Percentiles rank a stretch among this genome's conserved stretches.
These are phyloP conservation scores for Bugula neritina DNA, from an alignment of 2,888 invertebrate genomes.

Conservation along the genomic window DNA sequence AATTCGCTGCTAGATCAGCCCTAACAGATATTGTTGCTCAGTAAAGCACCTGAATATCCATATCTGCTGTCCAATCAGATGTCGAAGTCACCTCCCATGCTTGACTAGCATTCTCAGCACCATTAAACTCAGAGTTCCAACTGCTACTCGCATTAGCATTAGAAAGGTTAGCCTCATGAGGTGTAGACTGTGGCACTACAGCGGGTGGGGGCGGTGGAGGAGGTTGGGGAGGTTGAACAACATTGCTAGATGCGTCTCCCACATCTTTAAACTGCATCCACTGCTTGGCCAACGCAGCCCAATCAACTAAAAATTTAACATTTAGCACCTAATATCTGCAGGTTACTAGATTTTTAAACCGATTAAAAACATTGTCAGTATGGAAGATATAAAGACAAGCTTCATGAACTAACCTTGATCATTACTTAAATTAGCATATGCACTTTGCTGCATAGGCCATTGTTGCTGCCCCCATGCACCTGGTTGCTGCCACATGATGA, in stretches of 20 bases:
- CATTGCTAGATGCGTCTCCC: background rate
- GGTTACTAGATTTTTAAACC: too few relatives aligned
- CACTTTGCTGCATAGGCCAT: slow-evolving; percentile 75
- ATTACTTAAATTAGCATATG: slow-evolving; percentile 74
- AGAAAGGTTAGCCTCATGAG: background rate
- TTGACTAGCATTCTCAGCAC: background rate
- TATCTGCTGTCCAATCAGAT: slow-evolving; percentile 6
- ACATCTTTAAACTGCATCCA: slow-evolving; percentile 65
- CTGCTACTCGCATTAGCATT: background rate
- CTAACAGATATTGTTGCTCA: too few relatives aligned
- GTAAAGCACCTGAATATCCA: slow-evolving; percentile 39
- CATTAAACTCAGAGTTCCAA: background rate
- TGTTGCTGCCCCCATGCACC: slow-evolving; percentile 55
- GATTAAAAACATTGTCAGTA: too few relatives aligned
- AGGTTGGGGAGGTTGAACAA: slow-evolving; percentile 45
- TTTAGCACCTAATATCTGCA: too few relatives aligned
- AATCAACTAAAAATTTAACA: slow-evolving; percentile 69
- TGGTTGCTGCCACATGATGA: slow-evolving; percentile 23
- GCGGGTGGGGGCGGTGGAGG: slow-evolving; percentile 56
- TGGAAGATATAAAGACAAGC: too few relatives aligned
- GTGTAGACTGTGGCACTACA: background rate
- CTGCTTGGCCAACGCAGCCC: slow-evolving; percentile 93
- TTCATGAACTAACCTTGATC: slow-evolving; percentile 64
- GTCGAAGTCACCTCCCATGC: background rate
- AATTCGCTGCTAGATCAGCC: too few relatives aligned